These are phyloP conservation scores for Bos taurus DNA, from an alignment of 2,113 vertebrate species.

Conservation along the genomic window DNA sequence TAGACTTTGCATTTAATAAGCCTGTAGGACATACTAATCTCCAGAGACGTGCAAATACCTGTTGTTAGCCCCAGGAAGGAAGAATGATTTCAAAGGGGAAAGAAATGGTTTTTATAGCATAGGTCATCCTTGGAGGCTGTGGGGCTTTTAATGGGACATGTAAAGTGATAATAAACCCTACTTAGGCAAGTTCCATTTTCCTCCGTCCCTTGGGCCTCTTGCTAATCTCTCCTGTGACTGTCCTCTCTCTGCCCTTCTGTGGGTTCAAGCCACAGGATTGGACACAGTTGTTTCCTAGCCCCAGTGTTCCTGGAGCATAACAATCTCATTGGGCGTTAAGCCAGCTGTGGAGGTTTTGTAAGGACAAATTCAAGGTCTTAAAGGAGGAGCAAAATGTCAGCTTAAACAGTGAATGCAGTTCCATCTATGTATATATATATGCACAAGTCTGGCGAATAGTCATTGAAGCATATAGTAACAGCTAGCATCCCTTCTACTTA, in stretches of 20 bases:
- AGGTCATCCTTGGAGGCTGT: not conserved
- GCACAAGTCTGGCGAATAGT: not conserved
- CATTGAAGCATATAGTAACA: not conserved
- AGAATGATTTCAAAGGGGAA: not conserved
- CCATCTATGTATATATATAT: not conserved
- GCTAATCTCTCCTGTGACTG: not conserved
- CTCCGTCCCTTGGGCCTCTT: not conserved
- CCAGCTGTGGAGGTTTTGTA: not conserved
- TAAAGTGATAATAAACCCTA: not conserved
- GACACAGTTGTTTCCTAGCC: not conserved
- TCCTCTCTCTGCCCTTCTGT: not conserved
- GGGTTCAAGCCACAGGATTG: not conserved
- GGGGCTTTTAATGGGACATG: not conserved
- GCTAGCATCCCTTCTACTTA: not conserved
- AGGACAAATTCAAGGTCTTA: not conserved
- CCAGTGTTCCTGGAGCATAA: not conserved
- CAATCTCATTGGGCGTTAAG: not conserved
- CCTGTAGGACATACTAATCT: not conserved
- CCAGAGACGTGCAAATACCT: not conserved
- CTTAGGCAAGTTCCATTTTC: not conserved
- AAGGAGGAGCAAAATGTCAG: not conserved
- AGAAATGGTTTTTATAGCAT: not conserved
- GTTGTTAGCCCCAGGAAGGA: not conserved
- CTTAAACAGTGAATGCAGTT: not conserved
- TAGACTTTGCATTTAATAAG: not conserved